Conservation (phyloP, 2,888 invertebrate species). For the Ormyrus thymus region DNA sequence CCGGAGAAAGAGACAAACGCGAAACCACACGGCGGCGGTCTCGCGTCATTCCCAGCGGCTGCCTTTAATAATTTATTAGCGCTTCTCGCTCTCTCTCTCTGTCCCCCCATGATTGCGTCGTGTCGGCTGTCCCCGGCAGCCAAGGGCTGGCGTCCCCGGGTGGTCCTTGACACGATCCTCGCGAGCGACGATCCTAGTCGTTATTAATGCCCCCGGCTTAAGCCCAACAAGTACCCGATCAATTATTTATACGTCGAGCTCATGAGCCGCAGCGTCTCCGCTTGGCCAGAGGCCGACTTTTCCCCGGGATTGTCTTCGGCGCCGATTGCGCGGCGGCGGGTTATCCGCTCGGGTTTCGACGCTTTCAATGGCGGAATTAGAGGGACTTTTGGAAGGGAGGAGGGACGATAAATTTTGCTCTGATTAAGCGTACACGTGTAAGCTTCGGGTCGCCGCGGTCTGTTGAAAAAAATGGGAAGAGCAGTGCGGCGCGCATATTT, state of each 20-base stretch:
- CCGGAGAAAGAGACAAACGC: not conserved
- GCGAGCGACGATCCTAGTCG: conserved; percentile 26
- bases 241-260: conserved; percentile 54
- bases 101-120: conserved; percentile 68
- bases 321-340: not conserved
- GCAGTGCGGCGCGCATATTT: not conserved
- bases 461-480: not conserved
- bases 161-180: conserved; percentile 72
- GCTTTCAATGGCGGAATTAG: no score
- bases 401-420: no score
- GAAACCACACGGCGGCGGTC: conserved; percentile 12
- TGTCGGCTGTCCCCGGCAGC: conserved; percentile 72
- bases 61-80: conserved; percentile 75
- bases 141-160: conserved; percentile 65
- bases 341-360: no score
- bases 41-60: conserved; percentile 72
- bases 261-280: not conserved
- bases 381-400: no score
- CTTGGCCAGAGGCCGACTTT: not conserved
- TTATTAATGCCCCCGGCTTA: conserved; percentile 38
- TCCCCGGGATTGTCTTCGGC: not conserved
- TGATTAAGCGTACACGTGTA: no score
- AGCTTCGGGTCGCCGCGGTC: no score
- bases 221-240: conserved; percentile 54
- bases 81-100: conserved; percentile 50